These are phyloP conservation scores for Paramormyrops kingsleyae DNA, from an alignment of 2,113 vertebrate species.

Conservation along the genomic window DNA sequence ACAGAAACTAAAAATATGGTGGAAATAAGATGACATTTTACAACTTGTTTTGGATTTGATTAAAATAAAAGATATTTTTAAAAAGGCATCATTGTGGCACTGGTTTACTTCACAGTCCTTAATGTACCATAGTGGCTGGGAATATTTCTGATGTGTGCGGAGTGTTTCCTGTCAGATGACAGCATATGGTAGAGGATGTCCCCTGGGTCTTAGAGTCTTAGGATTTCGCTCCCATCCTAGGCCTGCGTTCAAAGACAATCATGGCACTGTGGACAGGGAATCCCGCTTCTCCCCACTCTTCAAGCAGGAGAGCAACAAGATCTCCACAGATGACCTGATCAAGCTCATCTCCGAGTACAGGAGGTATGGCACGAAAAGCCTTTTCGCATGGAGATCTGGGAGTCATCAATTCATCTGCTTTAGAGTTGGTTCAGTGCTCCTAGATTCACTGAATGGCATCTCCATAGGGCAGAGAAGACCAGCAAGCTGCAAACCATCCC, in stretches of 20 bases:
- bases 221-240: conserved; percentile 48
- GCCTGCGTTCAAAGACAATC: conserved; percentile 92
- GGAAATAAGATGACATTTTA: not conserved
- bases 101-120: not conserved
- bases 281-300: conserved; percentile 91
- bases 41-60: not conserved
- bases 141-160: not conserved
- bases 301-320: conserved; percentile 93
- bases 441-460: not conserved
- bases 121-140: not conserved
- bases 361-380: conserved; percentile 59
- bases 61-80: not conserved
- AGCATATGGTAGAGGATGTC: no score
- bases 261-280: conserved; percentile 87
- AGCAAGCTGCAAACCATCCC: conserved; percentile 92
- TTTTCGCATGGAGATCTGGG: not conserved
- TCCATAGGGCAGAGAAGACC: conserved; percentile 81
- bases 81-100: not conserved
- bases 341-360: conserved; percentile 86
- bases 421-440: not conserved
- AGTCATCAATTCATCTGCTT: not conserved
- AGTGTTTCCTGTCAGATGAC: not conserved
- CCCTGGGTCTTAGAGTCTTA: not conserved
- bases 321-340: conserved; percentile 87
- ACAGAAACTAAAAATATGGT: not conserved